phyloP scores from a whole-genome alignment of 2,888 invertebrate genomes.

The Campoplex capitator region DNA sequence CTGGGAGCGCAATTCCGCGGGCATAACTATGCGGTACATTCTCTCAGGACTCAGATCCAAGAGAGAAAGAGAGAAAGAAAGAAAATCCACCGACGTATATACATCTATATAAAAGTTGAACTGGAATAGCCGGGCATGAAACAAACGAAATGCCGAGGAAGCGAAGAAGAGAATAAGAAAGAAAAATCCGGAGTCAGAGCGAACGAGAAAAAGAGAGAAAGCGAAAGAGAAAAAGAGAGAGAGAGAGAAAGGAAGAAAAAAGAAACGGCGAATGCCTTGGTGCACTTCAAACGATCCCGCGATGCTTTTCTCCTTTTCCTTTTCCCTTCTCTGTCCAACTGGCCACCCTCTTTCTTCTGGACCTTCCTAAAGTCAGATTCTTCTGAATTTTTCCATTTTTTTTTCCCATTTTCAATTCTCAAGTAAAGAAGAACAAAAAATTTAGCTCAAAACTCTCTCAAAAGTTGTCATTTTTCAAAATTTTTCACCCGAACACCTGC shows the following conservation, averaged over 20 bases:
- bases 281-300: slow-evolving; percentile 82
- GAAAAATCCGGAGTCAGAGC: slow-evolving; percentile 41
- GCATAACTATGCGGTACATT: slow-evolving; percentile 65
- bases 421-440: neutral
- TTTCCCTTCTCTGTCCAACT: slow-evolving; percentile 50
- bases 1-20: slow-evolving; percentile 60
- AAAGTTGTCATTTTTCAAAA: neutral
- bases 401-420: neutral
- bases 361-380: neutral
- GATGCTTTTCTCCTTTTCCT: slow-evolving; percentile 78
- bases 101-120: slow-evolving; percentile 63
- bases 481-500: too few species aligned
- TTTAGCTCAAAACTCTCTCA: too few species aligned
- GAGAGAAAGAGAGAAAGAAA: slow-evolving; percentile 65
- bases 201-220: slow-evolving; percentile 63
- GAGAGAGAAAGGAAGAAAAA: slow-evolving; percentile 64
- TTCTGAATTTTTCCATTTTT: neutral
- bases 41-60: slow-evolving; percentile 52
- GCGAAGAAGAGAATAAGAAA: slow-evolving; percentile 37
- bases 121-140: slow-evolving; percentile 72
- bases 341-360: neutral
- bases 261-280: slow-evolving; percentile 71
- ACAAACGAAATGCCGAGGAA: slow-evolving; percentile 77
- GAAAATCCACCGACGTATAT: slow-evolving; percentile 28
- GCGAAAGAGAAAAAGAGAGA: slow-evolving; percentile 57